Evolutionary conservation across 2,888 invertebrate species (phyloP), one percentile per base, ranked within the genome.

Genomic region (Thecocarcelia acutangulata): DNA sequence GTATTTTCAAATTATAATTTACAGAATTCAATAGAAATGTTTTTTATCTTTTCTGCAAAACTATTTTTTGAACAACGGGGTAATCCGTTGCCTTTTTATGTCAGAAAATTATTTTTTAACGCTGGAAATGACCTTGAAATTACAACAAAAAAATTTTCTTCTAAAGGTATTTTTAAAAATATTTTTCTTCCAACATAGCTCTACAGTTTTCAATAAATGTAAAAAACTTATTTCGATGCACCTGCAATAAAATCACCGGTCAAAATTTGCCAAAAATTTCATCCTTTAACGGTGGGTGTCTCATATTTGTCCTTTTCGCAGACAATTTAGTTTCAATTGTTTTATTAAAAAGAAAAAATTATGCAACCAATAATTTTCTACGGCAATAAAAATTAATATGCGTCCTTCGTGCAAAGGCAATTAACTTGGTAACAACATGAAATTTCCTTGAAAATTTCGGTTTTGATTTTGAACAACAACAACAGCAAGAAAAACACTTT

Each of bases 341-440:
- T 24, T n/a, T 54, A 9, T 33, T 33, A 33, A 33, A 9, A 33
- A 33, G 19, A 6, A 56, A 44, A 56, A 83, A 85, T 88, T 87
- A 87, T 87, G 89, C 86, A 87, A 88, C 86, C 86, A 87, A 88
- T 86, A 76, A 86, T 88, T 88, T 87, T 85, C 85, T 85, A 87
- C 84, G 88, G 84, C 59, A 85, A 88, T 88, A 87, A 88, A 88
- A 87, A 88, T 88, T 88, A 87, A 88, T 88, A 88, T 88, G 84
- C 87, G 87, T 86, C 88, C 89, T 89, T 88, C 86, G 85, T 70
- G 73, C 52, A 69, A 61, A 56, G 66, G 69, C 50, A 83, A 83
- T 83, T 84, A 83, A 79, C 76, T 76, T 79, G 42, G 54, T 50
- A 72, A 81, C 59, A 66, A 46, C 63, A 56, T 15, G 42, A 77